phyloP scores from a whole-genome alignment of 2,888 invertebrate species.

The Lordiphosa andalusiaca region DNA sequence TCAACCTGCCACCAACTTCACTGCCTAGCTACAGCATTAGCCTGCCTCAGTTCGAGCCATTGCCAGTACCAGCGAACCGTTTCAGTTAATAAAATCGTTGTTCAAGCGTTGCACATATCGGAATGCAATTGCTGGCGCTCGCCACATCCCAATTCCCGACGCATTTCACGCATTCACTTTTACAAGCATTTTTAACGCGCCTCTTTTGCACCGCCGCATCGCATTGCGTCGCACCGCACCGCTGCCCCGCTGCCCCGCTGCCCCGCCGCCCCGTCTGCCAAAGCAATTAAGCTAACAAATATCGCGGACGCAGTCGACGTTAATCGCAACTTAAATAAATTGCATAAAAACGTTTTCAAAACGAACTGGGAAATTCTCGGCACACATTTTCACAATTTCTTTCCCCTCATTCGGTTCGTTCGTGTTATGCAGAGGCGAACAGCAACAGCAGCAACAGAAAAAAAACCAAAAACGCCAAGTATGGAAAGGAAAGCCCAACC shows the following conservation, averaged over 20 bases:
- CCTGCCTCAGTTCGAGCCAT: too few species aligned
- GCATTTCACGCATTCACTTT: constrained; percentile 28
- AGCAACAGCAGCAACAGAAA: too few species aligned
- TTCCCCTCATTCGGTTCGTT: constrained; percentile 18
- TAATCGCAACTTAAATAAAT: constrained; percentile 64
- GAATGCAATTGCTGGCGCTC: constrained; percentile 9
- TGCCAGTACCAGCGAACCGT: background rate
- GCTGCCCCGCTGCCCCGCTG: background rate
- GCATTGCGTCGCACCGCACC: background rate
- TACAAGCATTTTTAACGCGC: constrained; percentile 9
- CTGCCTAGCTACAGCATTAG: too few species aligned
- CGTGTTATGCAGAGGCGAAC: constrained; percentile 35
- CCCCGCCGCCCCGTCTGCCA: constrained; percentile 7
- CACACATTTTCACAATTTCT: constrained; percentile 31
- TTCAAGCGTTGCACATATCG: background rate
- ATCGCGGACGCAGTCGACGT: constrained; percentile 17
- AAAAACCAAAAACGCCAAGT: too few species aligned
- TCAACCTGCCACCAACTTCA: too few species aligned
- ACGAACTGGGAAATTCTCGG: constrained; percentile 55
- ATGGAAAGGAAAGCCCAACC: constrained; percentile 21
- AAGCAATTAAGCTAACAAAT: constrained; percentile 34
- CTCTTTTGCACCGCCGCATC: constrained; percentile 5
- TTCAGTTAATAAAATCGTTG: constrained; percentile 1
- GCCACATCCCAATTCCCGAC: background rate
- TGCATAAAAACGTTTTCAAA: constrained; percentile 64